Evolutionary conservation across 2,888 invertebrate genomes (phyloP).

Genomic region (Hartigia nigra): DNA sequence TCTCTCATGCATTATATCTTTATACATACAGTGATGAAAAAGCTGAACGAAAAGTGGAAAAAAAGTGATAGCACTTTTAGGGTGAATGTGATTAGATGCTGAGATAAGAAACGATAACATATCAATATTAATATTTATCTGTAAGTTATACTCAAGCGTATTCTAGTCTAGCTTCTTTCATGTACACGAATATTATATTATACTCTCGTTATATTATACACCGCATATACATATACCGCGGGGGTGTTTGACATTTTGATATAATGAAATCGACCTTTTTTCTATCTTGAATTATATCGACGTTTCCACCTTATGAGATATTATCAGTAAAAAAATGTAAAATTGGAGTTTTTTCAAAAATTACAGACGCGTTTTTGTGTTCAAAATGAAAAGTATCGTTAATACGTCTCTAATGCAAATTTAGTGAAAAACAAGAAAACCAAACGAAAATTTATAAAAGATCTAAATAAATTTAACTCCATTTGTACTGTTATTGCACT

Average conservation of each 20-base stretch:
- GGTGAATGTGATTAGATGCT: neutral
- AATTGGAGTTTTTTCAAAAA: neutral
- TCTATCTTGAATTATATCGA: neutral
- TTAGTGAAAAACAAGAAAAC: neutral
- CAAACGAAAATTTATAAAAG: neutral
- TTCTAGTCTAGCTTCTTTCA: neutral
- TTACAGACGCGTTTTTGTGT: neutral
- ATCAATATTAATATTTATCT: neutral
- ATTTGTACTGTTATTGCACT: too few relatives aligned
- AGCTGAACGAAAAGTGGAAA: neutral
- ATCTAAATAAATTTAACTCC: neutral
- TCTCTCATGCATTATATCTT: neutral
- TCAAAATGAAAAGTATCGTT: neutral
- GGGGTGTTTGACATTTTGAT: neutral
- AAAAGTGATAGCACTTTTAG: neutral
- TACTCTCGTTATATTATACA: neutral
- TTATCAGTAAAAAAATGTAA: neutral
- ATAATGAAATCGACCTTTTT: neutral
- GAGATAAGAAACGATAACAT: neutral
- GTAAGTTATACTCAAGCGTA: neutral
- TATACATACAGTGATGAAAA: neutral
- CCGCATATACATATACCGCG: neutral
- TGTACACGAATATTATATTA: neutral
- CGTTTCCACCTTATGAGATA: neutral
- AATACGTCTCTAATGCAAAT: neutral